phyloP scores from a whole-genome alignment of 2,888 invertebrate genomes.

The Limulus polyphemus region DNA sequence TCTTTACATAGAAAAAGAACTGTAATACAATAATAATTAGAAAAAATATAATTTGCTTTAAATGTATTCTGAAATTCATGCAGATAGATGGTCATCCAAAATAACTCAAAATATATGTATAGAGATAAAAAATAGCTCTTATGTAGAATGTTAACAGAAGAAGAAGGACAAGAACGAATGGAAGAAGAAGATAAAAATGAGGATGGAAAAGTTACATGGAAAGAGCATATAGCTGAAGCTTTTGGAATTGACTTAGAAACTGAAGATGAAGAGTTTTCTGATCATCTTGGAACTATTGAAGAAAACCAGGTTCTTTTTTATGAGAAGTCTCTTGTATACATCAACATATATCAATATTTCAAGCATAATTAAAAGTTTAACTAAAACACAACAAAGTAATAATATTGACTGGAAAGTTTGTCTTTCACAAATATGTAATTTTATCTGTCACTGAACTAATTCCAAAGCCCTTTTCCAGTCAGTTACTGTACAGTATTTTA shows the following conservation, averaged over 20 bases:
- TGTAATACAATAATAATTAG: neutral
- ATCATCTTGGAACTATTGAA: slow-evolving; percentile 7
- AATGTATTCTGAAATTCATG: neutral
- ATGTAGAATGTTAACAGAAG: slow-evolving; percentile 61
- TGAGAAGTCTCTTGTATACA: too few species aligned
- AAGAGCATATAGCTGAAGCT: slow-evolving; percentile 75
- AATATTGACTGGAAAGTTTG: too few species aligned
- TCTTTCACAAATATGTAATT: neutral
- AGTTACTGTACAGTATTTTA: too few species aligned
- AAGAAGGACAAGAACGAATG: slow-evolving; percentile 73
- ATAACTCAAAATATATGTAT: too few species aligned
- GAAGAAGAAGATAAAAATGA: slow-evolving; percentile 71
- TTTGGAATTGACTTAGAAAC: slow-evolving; percentile 56
- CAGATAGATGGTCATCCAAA: neutral
- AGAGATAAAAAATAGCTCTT: neutral
- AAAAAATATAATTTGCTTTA: neutral
- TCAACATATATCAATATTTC: too few species aligned
- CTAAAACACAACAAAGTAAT: too few species aligned
- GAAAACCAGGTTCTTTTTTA: slow-evolving; percentile 10
- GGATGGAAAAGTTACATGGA: slow-evolving; percentile 73
- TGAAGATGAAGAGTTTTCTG: slow-evolving; percentile 30
- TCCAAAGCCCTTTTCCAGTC: too few species aligned
- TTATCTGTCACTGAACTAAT: too few species aligned
- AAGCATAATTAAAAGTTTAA: too few species aligned
- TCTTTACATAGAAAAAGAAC: too few species aligned